Base-by-base conservation (phyloP, 2,888 invertebrate species). In the Lasioglossum malachurum region DNA sequence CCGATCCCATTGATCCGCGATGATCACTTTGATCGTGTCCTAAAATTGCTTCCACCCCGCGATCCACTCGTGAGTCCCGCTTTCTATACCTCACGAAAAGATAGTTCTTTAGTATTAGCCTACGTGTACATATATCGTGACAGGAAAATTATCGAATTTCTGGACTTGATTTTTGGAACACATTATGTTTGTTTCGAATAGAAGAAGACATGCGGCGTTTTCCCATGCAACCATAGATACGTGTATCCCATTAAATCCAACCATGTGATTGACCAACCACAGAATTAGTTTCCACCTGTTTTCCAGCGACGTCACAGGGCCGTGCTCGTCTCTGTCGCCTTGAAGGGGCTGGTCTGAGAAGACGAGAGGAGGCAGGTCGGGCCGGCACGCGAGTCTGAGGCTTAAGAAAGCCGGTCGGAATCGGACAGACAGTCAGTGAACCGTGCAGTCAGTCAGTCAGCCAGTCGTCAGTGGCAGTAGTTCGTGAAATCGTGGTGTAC, bases 401-500 rank as follows among this genome's bases (percentile, higher is more conserved):
- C 89, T 87, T 75, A 84, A 84, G 83, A 85, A 86, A 82, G 83
- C 72, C 27, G 75, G 31, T 79, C 19, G 35, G 60, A 53, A 64
- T 64, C 64, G 69, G 82, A 87, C 83, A 82, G 86, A 57, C 73
- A 84, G 87, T 49, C 80, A 80, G 80, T n/a, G 60, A 81, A 75
- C 27, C 82, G 72, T 49, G 19, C 73, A 88, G 82, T 41, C 83
- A 87, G 86, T 82, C 86, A 85, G 88, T 82, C 86, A 85, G 88
- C 78, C 81, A 87, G 86, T 77, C 83, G 81, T 85, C 87, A 88
- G 88, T 88, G 91, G 89, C 86, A 90, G 89, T 87, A 90, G 92
- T 91, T 91, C 79, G 90, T 89, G 90, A 91, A 92, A 93, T 93
- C 90, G 90, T 84, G 88, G 88, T 84, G 86, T 87, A 89, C 86